Percentiles rank a stretch among this genome's conserved stretches.
Evolutionary conservation across 2,888 invertebrate genomes (phyloP).

Genomic region (Bugulina stolonifera): DNA sequence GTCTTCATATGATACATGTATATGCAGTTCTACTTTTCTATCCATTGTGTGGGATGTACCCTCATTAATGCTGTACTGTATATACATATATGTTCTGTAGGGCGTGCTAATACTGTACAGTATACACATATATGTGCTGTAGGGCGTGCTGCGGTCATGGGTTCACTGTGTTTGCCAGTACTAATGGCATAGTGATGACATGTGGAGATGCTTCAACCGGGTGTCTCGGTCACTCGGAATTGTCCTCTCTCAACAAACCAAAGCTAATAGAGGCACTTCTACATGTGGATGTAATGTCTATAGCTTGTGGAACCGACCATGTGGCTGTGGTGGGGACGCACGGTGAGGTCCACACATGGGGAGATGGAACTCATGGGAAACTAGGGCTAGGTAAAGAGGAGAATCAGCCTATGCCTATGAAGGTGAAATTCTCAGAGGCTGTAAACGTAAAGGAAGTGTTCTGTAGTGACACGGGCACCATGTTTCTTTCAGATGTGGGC

Average conservation of each 20-base stretch:
- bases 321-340: constrained; percentile 61
- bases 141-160: constrained; percentile 62
- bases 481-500: constrained; percentile 61
- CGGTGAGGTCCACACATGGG: constrained; percentile 65
- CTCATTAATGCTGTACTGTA: too few species aligned
- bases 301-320: constrained; percentile 63
- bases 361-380: constrained; percentile 60
- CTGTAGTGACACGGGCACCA: constrained; percentile 62
- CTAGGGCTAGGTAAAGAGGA: constrained; percentile 59
- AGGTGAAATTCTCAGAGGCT: constrained; percentile 55
- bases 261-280: constrained; percentile 58
- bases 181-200: constrained; percentile 64
- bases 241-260: constrained; percentile 58
- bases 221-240: constrained; percentile 64
- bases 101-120: too few species aligned
- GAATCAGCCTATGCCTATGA: constrained; percentile 55
- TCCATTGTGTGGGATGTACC: too few species aligned
- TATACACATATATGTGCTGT: constrained; percentile 30
- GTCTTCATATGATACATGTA: too few species aligned
- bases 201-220: constrained; percentile 64
- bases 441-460: constrained; percentile 57
- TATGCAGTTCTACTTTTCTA: too few species aligned
- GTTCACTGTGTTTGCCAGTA: constrained; percentile 65
- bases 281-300: constrained; percentile 59
- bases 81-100: too few species aligned